Conservation (phyloP, 2,113 vertebrate genomes). For the Datnioides undecimradiatus region DNA sequence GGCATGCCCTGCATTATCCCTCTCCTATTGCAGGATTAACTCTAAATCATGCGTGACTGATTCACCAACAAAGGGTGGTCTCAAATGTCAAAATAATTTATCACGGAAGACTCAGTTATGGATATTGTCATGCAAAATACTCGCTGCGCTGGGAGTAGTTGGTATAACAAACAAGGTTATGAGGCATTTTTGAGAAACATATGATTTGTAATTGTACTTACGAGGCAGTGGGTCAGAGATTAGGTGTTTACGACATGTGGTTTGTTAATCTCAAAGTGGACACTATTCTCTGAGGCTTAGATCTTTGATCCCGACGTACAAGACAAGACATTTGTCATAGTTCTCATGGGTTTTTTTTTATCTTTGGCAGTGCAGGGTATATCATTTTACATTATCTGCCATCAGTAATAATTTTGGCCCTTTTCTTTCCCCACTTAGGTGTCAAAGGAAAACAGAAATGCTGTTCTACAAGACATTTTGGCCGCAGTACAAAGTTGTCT, state of each 20-base stretch:
- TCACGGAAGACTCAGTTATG: constrained; percentile 61
- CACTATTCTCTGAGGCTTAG: background rate
- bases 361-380: background rate
- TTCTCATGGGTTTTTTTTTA: background rate
- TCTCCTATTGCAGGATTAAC: constrained; percentile 70
- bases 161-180: background rate
- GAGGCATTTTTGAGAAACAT: background rate
- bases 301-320: background rate
- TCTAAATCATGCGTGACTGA: constrained; percentile 78
- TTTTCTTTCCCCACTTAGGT: constrained; percentile 82
- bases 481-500: constrained; percentile 84
- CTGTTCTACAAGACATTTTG: constrained; percentile 87
- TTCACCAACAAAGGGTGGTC: constrained; percentile 76
- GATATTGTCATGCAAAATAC: constrained; percentile 70
- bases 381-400: background rate
- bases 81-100: constrained; percentile 74
- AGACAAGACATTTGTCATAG: background rate
- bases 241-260: constrained; percentile 19
- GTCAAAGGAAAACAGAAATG: constrained; percentile 92
- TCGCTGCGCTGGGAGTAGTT: background rate
- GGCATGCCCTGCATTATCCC: constrained; percentile 64
- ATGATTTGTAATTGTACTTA: constrained; percentile 20
- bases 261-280: constrained; percentile 28
- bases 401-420: constrained; percentile 10
- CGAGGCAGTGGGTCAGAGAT: constrained; percentile 39